Evolutionary conservation across 2,113 vertebrate genomes (phyloP).

Genomic region (Gracilinanus agilis): DNA sequence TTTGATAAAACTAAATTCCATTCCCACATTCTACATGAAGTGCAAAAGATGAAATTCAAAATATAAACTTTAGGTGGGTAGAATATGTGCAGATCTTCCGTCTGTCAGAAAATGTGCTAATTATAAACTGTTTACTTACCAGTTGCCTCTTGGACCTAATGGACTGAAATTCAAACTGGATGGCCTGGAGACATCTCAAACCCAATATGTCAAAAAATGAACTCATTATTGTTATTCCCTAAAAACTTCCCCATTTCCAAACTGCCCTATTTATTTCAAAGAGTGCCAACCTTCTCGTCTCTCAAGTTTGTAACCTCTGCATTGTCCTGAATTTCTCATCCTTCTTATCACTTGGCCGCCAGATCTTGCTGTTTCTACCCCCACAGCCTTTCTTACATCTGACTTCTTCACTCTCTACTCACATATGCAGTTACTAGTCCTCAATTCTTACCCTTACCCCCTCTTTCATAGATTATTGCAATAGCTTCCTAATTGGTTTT

Average conservation of each 20-base stretch:
- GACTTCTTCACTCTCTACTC: neutral
- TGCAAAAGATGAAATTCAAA: neutral
- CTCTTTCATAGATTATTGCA: neutral
- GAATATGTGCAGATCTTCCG: neutral
- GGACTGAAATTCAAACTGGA: neutral
- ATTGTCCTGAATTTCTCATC: neutral
- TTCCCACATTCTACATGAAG: neutral
- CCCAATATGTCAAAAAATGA: neutral
- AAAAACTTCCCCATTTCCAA: neutral
- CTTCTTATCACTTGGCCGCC: neutral
- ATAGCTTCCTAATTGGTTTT: neutral
- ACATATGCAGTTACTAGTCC: neutral
- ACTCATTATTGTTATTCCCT: neutral
- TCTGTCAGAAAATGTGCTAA: neutral
- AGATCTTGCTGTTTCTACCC: neutral
- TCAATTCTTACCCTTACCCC: neutral
- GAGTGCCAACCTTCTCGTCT: neutral
- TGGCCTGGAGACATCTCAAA: neutral
- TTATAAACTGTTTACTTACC: no score
- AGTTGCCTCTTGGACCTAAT: neutral
- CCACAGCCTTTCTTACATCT: neutral
- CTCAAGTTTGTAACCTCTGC: neutral
- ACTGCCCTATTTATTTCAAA: neutral
- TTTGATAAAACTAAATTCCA: neutral
- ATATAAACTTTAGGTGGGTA: neutral